These are phyloP conservation scores for Amiota communis DNA, from an alignment of 2,888 invertebrate species.

Conservation along the genomic window DNA sequence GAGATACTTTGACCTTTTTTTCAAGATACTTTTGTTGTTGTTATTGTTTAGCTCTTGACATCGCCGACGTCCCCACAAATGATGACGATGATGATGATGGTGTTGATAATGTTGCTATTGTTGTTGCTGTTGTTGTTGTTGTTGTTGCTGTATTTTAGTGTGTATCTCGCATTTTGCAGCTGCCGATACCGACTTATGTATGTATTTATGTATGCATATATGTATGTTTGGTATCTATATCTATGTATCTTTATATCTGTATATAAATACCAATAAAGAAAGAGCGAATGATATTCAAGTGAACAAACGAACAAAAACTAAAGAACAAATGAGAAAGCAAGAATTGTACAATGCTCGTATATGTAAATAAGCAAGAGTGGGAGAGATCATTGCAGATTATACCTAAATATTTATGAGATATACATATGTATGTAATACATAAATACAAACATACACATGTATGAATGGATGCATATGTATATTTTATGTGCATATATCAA, in stretches of 20 bases:
- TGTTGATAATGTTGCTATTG: neutral
- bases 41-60: neutral
- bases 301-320: conserved; percentile 45
- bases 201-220: neutral
- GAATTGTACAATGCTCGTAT: neutral
- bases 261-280: conserved; percentile 29
- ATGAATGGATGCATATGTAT: neutral
- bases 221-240: too few species aligned
- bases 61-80: conserved; percentile 28
- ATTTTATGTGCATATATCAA: neutral
- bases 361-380: neutral
- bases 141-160: conserved; percentile 14
- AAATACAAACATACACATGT: conserved; percentile 14
- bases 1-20: conserved; percentile 14
- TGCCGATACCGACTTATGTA: neutral
- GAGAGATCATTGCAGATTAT: conserved; percentile 31
- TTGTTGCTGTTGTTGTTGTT: conserved; percentile 25
- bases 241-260: conserved; percentile 39
- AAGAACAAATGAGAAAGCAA: conserved; percentile 27
- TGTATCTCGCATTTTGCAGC: neutral
- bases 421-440: neutral
- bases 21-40: conserved; percentile 17
- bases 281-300: neutral
- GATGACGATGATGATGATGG: conserved; percentile 32
- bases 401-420: conserved; percentile 30